These are phyloP conservation scores for Zaprionus inermis DNA, from an alignment of 1,140 invertebrate genomes.

Conservation along the genomic window DNA sequence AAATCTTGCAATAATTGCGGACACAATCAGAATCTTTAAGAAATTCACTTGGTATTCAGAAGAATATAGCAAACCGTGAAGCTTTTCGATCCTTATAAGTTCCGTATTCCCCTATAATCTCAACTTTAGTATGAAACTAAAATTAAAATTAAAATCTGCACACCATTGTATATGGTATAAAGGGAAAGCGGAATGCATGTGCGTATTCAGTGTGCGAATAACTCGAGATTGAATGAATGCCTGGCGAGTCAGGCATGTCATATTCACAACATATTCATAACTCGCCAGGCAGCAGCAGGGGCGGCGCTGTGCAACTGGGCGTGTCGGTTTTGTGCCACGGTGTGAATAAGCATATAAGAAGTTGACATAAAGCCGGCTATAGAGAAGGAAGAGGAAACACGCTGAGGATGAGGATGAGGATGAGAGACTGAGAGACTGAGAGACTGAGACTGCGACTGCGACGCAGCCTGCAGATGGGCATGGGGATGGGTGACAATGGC, in stretches of 20 bases:
- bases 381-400: conserved; percentile 33
- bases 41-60: too few species aligned
- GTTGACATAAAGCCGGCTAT: conserved; percentile 71
- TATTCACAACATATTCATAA: conserved; percentile 64
- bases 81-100: too few species aligned
- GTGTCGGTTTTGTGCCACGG: conserved; percentile 73
- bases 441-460: too few species aligned
- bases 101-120: neutral
- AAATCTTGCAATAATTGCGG: too few species aligned
- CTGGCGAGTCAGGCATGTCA: conserved; percentile 15
- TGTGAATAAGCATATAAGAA: conserved; percentile 83
- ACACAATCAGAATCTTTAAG: too few species aligned
- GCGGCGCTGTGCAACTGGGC: conserved; percentile 44
- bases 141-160: neutral
- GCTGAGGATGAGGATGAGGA: conserved; percentile 21
- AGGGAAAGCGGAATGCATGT: conserved; percentile 1
- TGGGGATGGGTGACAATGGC: conserved; percentile 20
- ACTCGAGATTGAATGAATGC: neutral
- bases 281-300: conserved; percentile 60
- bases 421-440: conserved; percentile 6
- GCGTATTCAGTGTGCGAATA: neutral
- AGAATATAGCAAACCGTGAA: too few species aligned
- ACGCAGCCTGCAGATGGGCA: conserved; percentile 10
- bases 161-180: neutral
- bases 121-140: neutral